Percentiles rank a stretch among this genome's conserved stretches.
phyloP scores from a whole-genome alignment of 2,797 vertebrate species.

The Rousettus madagascariensis region DNA sequence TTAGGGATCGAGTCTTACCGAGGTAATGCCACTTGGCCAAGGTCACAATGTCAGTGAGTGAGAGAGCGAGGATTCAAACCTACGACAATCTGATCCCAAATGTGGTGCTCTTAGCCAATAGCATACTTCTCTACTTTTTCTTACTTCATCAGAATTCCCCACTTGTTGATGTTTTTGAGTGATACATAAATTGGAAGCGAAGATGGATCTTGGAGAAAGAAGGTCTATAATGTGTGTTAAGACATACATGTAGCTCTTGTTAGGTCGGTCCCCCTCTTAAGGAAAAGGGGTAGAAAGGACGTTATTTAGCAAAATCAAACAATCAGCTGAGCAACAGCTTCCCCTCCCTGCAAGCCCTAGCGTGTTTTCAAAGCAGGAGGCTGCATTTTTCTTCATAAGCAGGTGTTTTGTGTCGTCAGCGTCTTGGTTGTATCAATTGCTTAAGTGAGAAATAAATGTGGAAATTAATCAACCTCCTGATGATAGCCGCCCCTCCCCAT shows the following conservation, averaged over 20 bases:
- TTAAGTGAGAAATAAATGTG: slow-evolving; percentile 12
- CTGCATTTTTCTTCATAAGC: not conserved
- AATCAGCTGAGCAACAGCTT: not conserved
- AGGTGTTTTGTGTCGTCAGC: not conserved
- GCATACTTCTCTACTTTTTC: not conserved
- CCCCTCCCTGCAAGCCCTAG: not conserved
- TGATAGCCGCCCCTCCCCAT: not conserved
- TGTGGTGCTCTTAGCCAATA: not conserved
- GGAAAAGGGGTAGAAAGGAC: not conserved
- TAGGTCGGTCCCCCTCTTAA: not conserved
- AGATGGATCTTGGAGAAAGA: not conserved
- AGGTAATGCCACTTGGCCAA: not conserved
- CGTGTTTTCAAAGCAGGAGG: not conserved
- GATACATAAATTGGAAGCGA: not conserved
- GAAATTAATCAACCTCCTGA: not conserved
- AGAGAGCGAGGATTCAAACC: not conserved
- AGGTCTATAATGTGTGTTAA: not conserved
- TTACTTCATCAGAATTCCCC: not conserved
- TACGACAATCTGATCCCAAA: not conserved
- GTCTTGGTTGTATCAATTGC: not conserved
- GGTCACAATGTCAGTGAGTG: not conserved
- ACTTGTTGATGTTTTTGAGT: not conserved
- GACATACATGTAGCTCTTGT: not conserved
- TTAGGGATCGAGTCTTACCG: not conserved
- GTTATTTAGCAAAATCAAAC: not conserved